Conservation (phyloP, 2,113 vertebrate species). For the Cyprinodon variegatus region DNA sequence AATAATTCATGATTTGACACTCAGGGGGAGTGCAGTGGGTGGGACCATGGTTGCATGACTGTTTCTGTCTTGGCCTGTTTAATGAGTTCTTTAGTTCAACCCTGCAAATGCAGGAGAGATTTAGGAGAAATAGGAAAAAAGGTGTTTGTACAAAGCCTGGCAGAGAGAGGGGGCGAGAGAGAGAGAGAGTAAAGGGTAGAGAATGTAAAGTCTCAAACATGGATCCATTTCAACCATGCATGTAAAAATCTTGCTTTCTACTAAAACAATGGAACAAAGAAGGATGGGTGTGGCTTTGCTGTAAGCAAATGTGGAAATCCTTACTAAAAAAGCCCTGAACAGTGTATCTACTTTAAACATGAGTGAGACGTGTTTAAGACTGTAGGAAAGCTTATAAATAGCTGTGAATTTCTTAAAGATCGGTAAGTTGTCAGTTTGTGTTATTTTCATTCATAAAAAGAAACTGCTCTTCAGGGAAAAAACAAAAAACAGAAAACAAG, state of each 20-base stretch:
- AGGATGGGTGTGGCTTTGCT: constrained; percentile 52
- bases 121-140: not conserved
- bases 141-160: constrained; percentile 13
- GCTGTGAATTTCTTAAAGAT: constrained; percentile 27
- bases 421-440: constrained; percentile 16
- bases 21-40: not conserved
- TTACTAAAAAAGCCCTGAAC: constrained; percentile 61
- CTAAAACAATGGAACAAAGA: constrained; percentile 48
- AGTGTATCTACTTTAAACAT: constrained; percentile 39
- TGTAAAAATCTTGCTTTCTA: constrained; percentile 33
- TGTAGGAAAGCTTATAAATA: constrained; percentile 34
- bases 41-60: constrained; percentile 52
- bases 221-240: constrained; percentile 35
- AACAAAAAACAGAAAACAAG: not conserved
- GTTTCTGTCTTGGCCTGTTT: constrained; percentile 54
- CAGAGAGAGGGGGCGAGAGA: not conserved
- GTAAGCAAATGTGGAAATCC: constrained; percentile 52
- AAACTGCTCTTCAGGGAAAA: constrained; percentile 9
- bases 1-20: constrained; percentile 73
- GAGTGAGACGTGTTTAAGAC: constrained; percentile 59
- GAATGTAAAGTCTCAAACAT: constrained; percentile 32
- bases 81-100: constrained; percentile 56
- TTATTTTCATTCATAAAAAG: constrained; percentile 4
- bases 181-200: not conserved
- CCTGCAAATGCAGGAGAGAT: constrained; percentile 38